phyloP scores from a whole-genome alignment of 2,888 invertebrate genomes.

The Crocallis elinguaria region DNA sequence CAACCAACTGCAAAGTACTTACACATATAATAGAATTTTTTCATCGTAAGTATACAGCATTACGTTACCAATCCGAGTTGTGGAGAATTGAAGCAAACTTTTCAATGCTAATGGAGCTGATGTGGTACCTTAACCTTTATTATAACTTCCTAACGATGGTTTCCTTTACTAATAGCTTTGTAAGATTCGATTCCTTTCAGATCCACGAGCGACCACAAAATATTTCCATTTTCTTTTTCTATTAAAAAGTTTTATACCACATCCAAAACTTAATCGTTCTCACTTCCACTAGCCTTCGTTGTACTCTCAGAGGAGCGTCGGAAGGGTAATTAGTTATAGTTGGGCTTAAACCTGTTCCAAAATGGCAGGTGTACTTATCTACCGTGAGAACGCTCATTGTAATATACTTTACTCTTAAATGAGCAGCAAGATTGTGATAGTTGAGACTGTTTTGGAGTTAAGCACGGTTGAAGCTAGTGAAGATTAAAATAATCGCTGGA shows the following conservation, averaged over 20 bases:
- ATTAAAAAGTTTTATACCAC: slow-evolving; percentile 11
- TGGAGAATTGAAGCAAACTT: too few relatives aligned
- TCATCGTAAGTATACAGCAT: too few relatives aligned
- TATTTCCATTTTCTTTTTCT: too few relatives aligned
- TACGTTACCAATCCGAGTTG: too few relatives aligned
- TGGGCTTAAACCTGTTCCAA: slow-evolving; percentile 46
- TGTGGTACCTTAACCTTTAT: too few relatives aligned
- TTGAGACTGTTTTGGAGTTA: not conserved
- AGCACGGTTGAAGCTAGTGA: not conserved
- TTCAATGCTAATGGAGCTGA: too few relatives aligned
- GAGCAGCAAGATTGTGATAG: not conserved
- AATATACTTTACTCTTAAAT: slow-evolving; percentile 14
- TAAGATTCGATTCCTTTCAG: too few relatives aligned
- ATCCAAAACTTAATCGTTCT: slow-evolving; percentile 13
- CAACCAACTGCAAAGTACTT: too few relatives aligned
- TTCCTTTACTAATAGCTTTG: too few relatives aligned
- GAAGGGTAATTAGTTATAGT: slow-evolving; percentile 57
- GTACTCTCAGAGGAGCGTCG: slow-evolving; percentile 43
- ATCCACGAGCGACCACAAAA: too few relatives aligned
- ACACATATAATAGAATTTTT: too few relatives aligned
- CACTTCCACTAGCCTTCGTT: slow-evolving; percentile 34
- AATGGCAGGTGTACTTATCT: slow-evolving; percentile 41
- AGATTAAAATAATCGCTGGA: not conserved
- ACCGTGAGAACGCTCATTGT: slow-evolving; percentile 15
- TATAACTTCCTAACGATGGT: too few relatives aligned